A percentile compares a stretch with the other conserved stretches of the same genome.
phyloP scores from a whole-genome alignment of 1,140 invertebrate species.

The Anadara kagoshimensis region DNA sequence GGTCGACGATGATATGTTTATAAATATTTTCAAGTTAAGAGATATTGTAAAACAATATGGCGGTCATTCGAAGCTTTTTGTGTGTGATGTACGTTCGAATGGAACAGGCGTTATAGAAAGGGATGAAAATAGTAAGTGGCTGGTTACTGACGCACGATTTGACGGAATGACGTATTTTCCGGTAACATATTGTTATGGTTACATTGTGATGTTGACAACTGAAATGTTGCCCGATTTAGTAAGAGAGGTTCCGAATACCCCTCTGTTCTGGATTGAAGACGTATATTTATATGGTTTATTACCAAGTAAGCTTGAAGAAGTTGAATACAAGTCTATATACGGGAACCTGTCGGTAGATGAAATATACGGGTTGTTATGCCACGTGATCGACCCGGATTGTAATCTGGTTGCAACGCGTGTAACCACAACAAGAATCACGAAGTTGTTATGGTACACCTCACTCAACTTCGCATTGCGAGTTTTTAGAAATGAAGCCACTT shows the following conservation, averaged over 20 bases:
- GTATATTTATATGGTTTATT: not conserved
- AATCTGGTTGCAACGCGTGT: no score
- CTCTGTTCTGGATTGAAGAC: no score
- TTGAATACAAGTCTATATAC: not conserved
- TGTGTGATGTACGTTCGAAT: not conserved
- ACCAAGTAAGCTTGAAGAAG: not conserved
- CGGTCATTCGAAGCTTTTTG: not conserved
- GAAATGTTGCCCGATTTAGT: not conserved
- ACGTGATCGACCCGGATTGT: no score
- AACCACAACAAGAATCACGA: no score
- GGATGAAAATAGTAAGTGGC: not conserved
- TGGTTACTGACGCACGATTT: not conserved
- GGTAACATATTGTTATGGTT: not conserved
- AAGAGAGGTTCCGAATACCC: not conserved
- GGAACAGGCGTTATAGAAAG: not conserved
- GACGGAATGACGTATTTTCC: not conserved
- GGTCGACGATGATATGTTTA: slow-evolving; percentile 19
- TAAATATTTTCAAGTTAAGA: slow-evolving; percentile 2
- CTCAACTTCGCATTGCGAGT: no score
- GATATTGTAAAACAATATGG: not conserved
- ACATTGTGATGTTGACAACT: not conserved
- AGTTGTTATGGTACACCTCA: no score
- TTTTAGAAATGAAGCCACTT: no score
- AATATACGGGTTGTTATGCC: no score
- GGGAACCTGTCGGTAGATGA: no score